Evolutionary conservation across 2,113 vertebrate species (phyloP).

Genomic region (zebrafish (Danio rerio)): DNA sequence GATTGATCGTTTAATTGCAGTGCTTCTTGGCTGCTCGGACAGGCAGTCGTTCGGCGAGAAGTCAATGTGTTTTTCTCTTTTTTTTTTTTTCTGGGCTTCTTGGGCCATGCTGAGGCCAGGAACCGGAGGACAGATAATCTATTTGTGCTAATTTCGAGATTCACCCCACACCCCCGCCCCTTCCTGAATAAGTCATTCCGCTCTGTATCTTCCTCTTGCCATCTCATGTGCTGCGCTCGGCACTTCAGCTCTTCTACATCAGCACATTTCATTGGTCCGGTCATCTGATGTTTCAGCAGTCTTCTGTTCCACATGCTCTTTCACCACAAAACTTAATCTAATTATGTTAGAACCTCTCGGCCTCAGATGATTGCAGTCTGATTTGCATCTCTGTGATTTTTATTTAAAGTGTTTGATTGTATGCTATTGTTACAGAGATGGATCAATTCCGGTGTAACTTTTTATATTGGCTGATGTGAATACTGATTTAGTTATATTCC

Average conservation of each 20-base stretch:
- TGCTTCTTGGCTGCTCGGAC: conserved; percentile 50
- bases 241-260: conserved; percentile 60
- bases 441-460: background rate
- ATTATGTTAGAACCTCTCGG: conserved; percentile 24
- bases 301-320: conserved; percentile 27
- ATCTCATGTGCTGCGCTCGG: conserved; percentile 60
- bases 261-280: conserved; percentile 59
- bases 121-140: conserved; percentile 78
- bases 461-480: background rate
- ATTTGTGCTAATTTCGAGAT: conserved; percentile 82
- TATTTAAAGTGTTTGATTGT: background rate
- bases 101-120: conserved; percentile 68
- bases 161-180: conserved; percentile 61
- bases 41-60: conserved; percentile 32
- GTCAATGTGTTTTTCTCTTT: conserved; percentile 44
- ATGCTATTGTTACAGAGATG: conserved; percentile 1
- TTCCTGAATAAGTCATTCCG: conserved; percentile 75
- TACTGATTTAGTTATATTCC: conserved; percentile 8
- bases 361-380: conserved; percentile 5
- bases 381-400: conserved; percentile 17
- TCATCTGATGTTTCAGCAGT: conserved; percentile 43
- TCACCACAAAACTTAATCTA: conserved; percentile 36
- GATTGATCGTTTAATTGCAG: conserved; percentile 75
- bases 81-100: conserved; percentile 53
- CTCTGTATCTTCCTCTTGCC: conserved; percentile 41